Percentiles rank a stretch among this genome's conserved stretches.
These are phyloP conservation scores for Microctonus aethiopoides DNA, from an alignment of 2,888 invertebrate genomes.

Conservation along the genomic window DNA sequence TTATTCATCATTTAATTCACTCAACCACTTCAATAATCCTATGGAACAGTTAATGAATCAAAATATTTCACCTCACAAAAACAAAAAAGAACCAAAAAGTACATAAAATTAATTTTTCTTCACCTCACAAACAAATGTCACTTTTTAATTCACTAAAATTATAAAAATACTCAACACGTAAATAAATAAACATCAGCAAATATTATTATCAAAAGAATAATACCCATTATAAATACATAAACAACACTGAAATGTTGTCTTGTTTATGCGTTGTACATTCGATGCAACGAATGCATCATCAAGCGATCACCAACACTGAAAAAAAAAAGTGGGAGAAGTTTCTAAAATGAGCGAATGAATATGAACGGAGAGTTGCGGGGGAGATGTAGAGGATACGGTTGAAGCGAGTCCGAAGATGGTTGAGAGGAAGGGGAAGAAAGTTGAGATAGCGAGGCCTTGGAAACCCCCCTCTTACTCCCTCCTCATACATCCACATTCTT, in stretches of 20 bases:
- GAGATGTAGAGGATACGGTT: conserved; percentile 3
- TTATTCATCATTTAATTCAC: background rate
- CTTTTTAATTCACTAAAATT: background rate
- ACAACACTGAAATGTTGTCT: conserved; percentile 26
- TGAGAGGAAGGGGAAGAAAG: background rate
- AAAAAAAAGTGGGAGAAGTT: conserved; percentile 14
- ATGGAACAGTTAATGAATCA: background rate
- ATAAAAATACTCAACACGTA: background rate
- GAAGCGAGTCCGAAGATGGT: conserved; percentile 6
- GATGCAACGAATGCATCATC: conserved; percentile 32
- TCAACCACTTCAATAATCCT: background rate
- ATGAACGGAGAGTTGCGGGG: background rate
- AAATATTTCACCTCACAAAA: background rate
- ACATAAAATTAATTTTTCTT: background rate
- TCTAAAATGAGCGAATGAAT: background rate
- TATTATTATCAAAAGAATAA: no score
- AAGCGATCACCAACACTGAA: conserved; percentile 25
- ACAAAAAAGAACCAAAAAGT: background rate
- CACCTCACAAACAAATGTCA: background rate
- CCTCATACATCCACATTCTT: conserved; percentile 23
- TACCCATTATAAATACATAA: background rate
- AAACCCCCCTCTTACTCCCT: background rate
- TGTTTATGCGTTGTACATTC: conserved; percentile 32
- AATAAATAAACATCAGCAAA: no score
- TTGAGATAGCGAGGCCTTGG: conserved; percentile 16